phyloP scores from a whole-genome alignment of 1,140 invertebrate species.

The Hylaeus anthracinus region DNA sequence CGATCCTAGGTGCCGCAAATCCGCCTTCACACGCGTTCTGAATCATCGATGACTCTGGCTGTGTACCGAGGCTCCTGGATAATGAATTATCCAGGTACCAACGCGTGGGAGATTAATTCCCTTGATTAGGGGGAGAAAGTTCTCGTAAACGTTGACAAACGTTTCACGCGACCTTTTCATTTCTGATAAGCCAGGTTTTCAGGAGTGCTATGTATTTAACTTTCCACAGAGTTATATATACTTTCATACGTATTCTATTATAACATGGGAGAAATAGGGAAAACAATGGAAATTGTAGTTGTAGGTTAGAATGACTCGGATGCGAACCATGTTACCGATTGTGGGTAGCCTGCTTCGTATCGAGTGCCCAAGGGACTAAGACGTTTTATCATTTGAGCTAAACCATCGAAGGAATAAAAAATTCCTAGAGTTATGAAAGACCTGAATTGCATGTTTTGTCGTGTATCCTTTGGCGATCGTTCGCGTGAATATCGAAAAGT shows the following conservation, averaged over 20 bases:
- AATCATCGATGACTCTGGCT: no score
- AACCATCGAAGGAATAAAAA: background rate
- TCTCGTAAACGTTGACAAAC: no score
- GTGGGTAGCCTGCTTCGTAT: slow-evolving; percentile 2
- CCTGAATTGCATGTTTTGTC: background rate
- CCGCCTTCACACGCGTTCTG: no score
- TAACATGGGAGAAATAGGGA: background rate
- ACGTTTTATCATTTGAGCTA: background rate
- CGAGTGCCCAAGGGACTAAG: background rate
- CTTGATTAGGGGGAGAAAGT: background rate
- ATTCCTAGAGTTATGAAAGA: background rate
- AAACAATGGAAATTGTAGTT: background rate
- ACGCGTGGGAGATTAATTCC: no score
- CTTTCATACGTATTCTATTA: background rate
- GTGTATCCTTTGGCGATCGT: background rate
- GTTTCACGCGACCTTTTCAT: background rate
- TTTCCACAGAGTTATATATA: slow-evolving; percentile 15
- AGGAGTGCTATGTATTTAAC: background rate
- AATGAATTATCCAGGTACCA: background rate
- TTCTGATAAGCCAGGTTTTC: background rate
- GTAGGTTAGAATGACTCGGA: background rate
- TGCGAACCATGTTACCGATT: slow-evolving; percentile 19
- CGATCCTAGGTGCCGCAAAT: no score
- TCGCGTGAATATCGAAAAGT: slow-evolving; percentile 20
- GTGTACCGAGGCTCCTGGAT: no score